phyloP scores from a whole-genome alignment of 2,888 invertebrate species.

The Heliconius ismenius region DNA sequence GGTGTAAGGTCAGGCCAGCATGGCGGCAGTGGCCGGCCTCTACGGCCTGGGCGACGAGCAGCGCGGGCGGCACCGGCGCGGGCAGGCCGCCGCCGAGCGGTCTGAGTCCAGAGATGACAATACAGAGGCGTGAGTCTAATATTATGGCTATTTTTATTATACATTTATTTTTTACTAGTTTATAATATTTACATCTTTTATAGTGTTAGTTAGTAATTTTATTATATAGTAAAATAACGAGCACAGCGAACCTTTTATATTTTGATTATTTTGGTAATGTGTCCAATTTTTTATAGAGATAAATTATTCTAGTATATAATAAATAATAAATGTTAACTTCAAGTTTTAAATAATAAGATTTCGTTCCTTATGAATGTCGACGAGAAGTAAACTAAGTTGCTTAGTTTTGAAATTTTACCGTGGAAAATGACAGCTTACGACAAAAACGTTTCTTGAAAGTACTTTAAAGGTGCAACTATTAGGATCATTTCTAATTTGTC shows the following conservation, averaged over 20 bases:
- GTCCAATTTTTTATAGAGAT: not conserved
- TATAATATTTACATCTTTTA: not conserved
- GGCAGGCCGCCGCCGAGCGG: constrained; percentile 84
- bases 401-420: not conserved
- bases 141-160: not conserved
- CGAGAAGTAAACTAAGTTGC: not conserved
- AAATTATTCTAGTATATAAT: not conserved
- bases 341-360: not conserved
- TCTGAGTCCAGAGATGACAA: constrained; percentile 83
- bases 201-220: too few relatives aligned
- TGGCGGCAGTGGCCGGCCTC: constrained; percentile 91
- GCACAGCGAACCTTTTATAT: not conserved
- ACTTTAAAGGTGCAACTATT: not conserved
- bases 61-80: constrained; percentile 79
- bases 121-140: constrained; percentile 81
- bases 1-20: constrained; percentile 60
- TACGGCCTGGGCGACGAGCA: constrained; percentile 90
- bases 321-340: not conserved
- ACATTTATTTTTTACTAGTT: not conserved
- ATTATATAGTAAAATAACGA: not conserved
- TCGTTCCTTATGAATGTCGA: not conserved
- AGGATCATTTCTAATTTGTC: not conserved
- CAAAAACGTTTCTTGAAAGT: not conserved
- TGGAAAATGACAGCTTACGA: not conserved
- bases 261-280: not conserved